Conservation (phyloP, 1,140 invertebrate genomes). For the Lordiphosa collinella region DNA sequence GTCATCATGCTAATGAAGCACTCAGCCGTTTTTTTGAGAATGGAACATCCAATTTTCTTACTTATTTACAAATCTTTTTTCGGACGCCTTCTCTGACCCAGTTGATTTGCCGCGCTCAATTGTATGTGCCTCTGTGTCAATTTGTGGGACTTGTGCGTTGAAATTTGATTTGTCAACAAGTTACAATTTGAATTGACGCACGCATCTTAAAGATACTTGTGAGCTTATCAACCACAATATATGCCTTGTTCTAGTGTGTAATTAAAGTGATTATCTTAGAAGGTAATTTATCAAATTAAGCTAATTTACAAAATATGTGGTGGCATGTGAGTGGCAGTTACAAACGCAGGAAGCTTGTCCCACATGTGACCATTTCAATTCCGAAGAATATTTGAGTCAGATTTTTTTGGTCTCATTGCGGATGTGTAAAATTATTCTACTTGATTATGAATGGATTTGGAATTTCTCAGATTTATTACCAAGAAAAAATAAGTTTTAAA, state of each 20-base stretch:
- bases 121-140: slow-evolving; percentile 7
- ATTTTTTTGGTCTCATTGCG: too few species aligned
- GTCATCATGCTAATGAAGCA: slow-evolving; percentile 39
- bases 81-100: slow-evolving; percentile 50
- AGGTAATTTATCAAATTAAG: slow-evolving; percentile 55
- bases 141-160: slow-evolving; percentile 6
- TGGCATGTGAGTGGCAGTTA: neutral
- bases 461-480: too few species aligned
- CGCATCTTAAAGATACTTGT: slow-evolving; percentile 29
- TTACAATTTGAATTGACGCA: slow-evolving; percentile 30
- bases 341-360: slow-evolving; percentile 47
- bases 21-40: slow-evolving; percentile 3
- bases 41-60: neutral
- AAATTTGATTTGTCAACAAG: slow-evolving; percentile 48
- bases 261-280: slow-evolving; percentile 59
- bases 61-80: slow-evolving; percentile 3
- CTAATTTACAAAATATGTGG: slow-evolving; percentile 29
- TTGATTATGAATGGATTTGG: too few species aligned
- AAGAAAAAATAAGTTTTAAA: too few species aligned
- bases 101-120: slow-evolving; percentile 56
- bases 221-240: slow-evolving; percentile 10
- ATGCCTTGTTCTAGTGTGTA: slow-evolving; percentile 57
- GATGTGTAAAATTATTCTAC: too few species aligned
- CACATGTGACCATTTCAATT: slow-evolving; percentile 18
- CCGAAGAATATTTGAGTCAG: too few species aligned